These are phyloP conservation scores for Heterotilapia buettikoferi DNA, from an alignment of 2,113 vertebrate species.

Conservation along the genomic window DNA sequence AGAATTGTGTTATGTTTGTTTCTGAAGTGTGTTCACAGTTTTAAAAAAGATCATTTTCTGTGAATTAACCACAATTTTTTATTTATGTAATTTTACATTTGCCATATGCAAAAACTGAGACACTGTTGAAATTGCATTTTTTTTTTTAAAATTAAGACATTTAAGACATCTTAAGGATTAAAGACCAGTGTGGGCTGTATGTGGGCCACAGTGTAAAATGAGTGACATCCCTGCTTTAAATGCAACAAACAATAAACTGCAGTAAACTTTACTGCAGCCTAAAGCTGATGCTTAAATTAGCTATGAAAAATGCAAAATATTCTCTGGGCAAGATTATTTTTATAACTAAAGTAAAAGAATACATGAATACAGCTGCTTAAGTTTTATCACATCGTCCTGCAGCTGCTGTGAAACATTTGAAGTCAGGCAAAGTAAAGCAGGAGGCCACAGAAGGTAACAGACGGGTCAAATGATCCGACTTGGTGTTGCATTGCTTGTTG, in stretches of 20 bases:
- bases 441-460: neutral
- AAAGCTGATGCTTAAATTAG: neutral
- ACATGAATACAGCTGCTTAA: neutral
- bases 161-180: neutral
- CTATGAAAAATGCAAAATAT: neutral
- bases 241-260: neutral
- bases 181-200: neutral
- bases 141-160: neutral
- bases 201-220: neutral
- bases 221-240: neutral
- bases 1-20: neutral
- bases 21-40: neutral
- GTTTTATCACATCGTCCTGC: neutral
- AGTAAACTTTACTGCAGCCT: neutral
- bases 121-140: neutral
- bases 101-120: neutral
- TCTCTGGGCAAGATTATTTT: neutral
- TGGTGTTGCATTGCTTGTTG: neutral
- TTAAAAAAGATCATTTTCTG: neutral
- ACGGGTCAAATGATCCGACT: neutral
- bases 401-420: neutral
- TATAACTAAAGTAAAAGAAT: neutral
- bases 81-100: neutral
- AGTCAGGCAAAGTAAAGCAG: neutral
- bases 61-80: neutral